Evolutionary conservation across 2,797 vertebrate genomes (phyloP).

Genomic region (Smutsia gigantea): DNA sequence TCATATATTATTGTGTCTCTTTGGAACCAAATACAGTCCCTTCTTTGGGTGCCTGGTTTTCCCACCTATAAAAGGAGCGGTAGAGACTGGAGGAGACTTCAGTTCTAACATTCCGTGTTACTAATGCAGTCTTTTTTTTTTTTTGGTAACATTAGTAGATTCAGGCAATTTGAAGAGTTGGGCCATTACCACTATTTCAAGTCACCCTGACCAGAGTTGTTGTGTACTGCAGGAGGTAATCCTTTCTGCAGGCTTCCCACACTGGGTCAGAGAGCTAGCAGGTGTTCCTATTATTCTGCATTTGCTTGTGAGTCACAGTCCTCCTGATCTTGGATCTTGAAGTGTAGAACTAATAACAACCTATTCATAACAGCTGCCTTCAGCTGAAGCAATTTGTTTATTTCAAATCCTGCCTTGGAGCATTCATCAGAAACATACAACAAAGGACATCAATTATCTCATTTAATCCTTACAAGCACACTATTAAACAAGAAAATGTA

Average conservation of each 20-base stretch:
- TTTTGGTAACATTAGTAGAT: neutral
- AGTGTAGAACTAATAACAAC: conserved; percentile 62
- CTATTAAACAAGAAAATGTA: neutral
- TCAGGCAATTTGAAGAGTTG: conserved; percentile 20
- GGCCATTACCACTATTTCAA: neutral
- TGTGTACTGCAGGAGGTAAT: neutral
- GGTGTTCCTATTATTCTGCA: conserved; percentile 33
- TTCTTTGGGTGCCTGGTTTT: neutral
- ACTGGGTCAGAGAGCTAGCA: neutral
- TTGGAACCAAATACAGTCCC: neutral
- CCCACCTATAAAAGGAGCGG: neutral
- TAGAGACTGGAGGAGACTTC: neutral
- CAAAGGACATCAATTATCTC: neutral
- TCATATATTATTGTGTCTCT: neutral
- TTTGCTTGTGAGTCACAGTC: conserved; percentile 44
- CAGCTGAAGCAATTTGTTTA: conserved; percentile 22
- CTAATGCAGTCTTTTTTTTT: neutral
- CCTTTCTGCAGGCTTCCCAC: neutral
- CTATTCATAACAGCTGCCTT: conserved; percentile 52
- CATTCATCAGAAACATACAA: conserved; percentile 8
- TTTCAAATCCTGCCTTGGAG: conserved; percentile 7
- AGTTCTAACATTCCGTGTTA: neutral
- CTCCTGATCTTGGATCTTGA: neutral
- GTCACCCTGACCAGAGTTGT: conserved; percentile 1
- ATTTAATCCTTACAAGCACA: neutral